Evolutionary conservation across 2,888 invertebrate species (phyloP).

Genomic region (Charanyca ferruginea): DNA sequence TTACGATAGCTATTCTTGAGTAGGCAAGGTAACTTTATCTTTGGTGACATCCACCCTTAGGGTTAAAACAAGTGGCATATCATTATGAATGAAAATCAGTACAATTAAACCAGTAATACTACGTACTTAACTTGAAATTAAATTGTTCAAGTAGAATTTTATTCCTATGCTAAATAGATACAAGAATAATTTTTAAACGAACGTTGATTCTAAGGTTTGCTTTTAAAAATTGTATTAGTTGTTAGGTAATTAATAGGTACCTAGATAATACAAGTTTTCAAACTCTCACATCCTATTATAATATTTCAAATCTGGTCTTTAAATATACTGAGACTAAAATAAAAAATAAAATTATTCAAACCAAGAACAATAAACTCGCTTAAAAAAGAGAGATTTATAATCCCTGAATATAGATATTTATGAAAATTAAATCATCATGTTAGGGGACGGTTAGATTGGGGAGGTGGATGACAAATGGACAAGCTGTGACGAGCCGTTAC

Average conservation of each 20-base stretch:
- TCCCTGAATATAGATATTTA: slow-evolving; percentile 66
- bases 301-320: slow-evolving; percentile 3
- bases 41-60: too few species aligned
- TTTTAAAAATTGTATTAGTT: too few species aligned
- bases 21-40: too few species aligned
- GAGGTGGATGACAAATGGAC: slow-evolving; percentile 83
- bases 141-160: too few species aligned
- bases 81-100: too few species aligned
- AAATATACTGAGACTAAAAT: slow-evolving; percentile 31
- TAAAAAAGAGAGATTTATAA: slow-evolving; percentile 69
- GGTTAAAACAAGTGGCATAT: too few species aligned
- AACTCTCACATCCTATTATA: neutral
- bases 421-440: slow-evolving; percentile 86
- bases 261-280: neutral
- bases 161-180: too few species aligned
- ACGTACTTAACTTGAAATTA: too few species aligned
- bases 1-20: too few species aligned
- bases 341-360: slow-evolving; percentile 46
- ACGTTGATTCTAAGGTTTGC: too few species aligned
- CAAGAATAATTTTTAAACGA: too few species aligned
- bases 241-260: neutral
- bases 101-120: too few species aligned
- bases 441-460: slow-evolving; percentile 68
- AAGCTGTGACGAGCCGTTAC: slow-evolving; percentile 80
- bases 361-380: slow-evolving; percentile 36